Percentiles rank a stretch among this genome's conserved stretches.
phyloP scores from a whole-genome alignment of 2,113 vertebrate species.

The Campylomormyrus numenius region DNA sequence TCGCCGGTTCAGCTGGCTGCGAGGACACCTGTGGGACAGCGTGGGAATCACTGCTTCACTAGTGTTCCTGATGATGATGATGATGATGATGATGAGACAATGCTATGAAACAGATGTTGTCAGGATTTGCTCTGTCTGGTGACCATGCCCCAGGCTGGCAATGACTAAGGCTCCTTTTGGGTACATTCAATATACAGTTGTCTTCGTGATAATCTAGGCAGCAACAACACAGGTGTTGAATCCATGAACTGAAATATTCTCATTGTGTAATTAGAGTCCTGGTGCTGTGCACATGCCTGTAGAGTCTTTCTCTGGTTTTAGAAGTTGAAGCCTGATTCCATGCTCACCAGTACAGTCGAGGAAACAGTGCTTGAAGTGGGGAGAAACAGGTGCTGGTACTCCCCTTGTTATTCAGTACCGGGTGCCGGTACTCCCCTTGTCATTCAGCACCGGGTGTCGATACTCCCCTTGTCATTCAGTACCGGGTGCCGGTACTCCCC shows the following conservation, averaged over 20 bases:
- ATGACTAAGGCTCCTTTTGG: not conserved
- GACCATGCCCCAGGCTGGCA: not conserved
- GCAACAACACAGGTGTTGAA: not conserved
- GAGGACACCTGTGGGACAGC: not conserved
- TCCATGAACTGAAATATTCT: not conserved
- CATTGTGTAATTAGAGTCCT: not conserved
- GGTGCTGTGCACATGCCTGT: not conserved
- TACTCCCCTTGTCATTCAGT: too few species aligned
- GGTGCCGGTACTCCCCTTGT: too few species aligned
- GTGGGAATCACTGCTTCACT: not conserved
- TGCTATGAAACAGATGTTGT: not conserved
- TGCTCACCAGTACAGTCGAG: not conserved
- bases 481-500: too few species aligned
- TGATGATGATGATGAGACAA: not conserved
- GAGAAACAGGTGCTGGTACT: not conserved
- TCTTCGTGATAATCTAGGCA: conserved; percentile 10
- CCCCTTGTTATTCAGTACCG: not conserved
- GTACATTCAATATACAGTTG: not conserved
- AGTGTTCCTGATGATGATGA: not conserved
- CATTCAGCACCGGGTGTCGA: too few species aligned
- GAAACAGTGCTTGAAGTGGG: not conserved
- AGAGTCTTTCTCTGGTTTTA: not conserved
- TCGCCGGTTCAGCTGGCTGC: not conserved
- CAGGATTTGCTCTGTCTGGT: not conserved
- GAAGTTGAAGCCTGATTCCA: not conserved